These are phyloP conservation scores for Sisyra nigra DNA, from an alignment of 2,888 invertebrate species.

Conservation along the genomic window DNA sequence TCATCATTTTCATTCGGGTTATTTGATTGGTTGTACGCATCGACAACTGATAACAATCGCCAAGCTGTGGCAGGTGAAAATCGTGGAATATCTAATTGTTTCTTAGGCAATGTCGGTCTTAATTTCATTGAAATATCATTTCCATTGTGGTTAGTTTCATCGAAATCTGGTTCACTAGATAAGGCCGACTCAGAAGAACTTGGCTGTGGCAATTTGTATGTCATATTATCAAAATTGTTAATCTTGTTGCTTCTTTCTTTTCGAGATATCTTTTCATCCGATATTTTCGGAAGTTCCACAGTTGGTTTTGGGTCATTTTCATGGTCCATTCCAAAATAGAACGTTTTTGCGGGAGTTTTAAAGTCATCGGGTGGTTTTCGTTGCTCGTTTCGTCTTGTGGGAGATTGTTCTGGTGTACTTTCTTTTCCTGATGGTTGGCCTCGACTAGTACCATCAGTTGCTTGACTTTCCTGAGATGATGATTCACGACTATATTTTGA, in stretches of 20 bases:
- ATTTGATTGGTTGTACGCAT: conserved; percentile 24
- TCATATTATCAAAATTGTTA: neutral
- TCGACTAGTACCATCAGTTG: conserved; percentile 21
- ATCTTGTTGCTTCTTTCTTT: conserved; percentile 6
- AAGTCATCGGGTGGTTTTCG: conserved; percentile 14
- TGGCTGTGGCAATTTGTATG: conserved; percentile 13
- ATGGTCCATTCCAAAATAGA: conserved; percentile 69
- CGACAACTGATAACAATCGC: conserved; percentile 51
- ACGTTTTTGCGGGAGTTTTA: conserved; percentile 33
- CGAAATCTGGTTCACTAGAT: conserved; percentile 33
- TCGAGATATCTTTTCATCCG: conserved; percentile 11
- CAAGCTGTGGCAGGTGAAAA: conserved; percentile 76
- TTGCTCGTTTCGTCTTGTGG: conserved; percentile 24
- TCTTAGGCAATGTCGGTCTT: conserved; percentile 64
- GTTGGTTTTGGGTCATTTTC: conserved; percentile 14
- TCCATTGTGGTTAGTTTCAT: conserved; percentile 22
- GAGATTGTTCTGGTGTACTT: conserved; percentile 42
- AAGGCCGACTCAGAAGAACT: conserved; percentile 37
- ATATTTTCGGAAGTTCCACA: conserved; percentile 2
- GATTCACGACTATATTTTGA: conserved; percentile 7
- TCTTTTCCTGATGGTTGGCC: conserved; percentile 46
- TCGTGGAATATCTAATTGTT: conserved; percentile 56
- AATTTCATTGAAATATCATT: conserved; percentile 55
- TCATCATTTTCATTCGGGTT: conserved; percentile 21
- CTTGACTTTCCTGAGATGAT: conserved; percentile 6